phyloP scores from a whole-genome alignment of 2,113 vertebrate species.

The Upupa epops region DNA sequence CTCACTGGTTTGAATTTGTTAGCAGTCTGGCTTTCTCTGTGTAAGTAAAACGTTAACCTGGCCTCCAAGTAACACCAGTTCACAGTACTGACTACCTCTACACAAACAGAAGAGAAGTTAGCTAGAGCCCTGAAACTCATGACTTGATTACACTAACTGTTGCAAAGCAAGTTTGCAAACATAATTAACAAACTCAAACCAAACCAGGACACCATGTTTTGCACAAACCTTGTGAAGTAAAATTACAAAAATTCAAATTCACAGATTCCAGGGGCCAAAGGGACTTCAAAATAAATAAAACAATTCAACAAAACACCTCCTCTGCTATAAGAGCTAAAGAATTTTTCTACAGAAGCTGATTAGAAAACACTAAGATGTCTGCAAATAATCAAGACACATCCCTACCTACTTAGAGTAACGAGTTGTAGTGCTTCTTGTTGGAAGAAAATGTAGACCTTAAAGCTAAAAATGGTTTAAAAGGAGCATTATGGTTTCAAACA shows the following conservation, averaged over 20 bases:
- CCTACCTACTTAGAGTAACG: neutral
- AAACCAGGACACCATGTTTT: neutral
- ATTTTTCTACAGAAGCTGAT: neutral
- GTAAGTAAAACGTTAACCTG: neutral
- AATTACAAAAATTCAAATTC: neutral
- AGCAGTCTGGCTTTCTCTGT: neutral
- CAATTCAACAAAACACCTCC: neutral
- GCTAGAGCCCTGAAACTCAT: neutral
- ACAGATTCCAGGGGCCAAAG: neutral
- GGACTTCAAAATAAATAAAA: neutral
- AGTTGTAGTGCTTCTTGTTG: neutral
- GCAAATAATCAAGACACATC: neutral
- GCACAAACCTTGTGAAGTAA: neutral
- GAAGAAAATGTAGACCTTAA: neutral
- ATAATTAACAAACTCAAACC: slow-evolving; percentile 7
- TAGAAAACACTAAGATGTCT: neutral
- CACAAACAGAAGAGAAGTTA: neutral
- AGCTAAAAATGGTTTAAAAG: neutral
- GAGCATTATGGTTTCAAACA: too few species aligned
- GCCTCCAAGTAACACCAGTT: neutral
- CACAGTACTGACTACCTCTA: neutral
- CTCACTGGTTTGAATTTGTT: neutral
- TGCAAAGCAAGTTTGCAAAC: slow-evolving; percentile 19
- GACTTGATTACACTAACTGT: neutral
- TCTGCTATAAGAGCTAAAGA: neutral